Evolutionary conservation across 2,797 vertebrate genomes (phyloP).

Genomic region (Crocodylus rhombifer): DNA sequence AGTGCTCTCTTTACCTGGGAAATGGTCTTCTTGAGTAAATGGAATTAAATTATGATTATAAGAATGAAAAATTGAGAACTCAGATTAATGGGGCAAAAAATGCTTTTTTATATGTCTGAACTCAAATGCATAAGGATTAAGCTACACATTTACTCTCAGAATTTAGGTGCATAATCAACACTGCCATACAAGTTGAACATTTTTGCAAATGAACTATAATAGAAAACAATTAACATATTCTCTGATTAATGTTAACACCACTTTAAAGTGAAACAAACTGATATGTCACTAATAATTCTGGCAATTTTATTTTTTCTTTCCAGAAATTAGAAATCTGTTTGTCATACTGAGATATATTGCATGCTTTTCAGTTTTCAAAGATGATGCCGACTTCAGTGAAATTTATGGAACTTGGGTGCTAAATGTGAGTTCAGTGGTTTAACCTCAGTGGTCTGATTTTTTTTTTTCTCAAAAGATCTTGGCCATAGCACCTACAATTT

Average conservation of each 20-base stretch:
- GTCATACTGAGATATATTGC: neutral
- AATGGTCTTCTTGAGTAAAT: neutral
- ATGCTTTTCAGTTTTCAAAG: neutral
- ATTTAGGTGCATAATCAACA: slow-evolving; percentile 21
- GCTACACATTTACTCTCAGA: slow-evolving; percentile 5
- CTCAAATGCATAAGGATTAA: neutral
- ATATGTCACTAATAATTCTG: neutral
- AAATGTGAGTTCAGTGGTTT: neutral
- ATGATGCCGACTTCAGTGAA: neutral
- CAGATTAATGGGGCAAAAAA: neutral
- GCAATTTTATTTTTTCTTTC: slow-evolving; percentile 3
- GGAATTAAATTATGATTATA: neutral
- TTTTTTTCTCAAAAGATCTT: no score
- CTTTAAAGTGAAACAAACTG: neutral
- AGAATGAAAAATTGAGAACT: neutral
- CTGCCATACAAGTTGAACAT: slow-evolving; percentile 18
- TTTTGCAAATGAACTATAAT: slow-evolving; percentile 10
- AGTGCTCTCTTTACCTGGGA: neutral
- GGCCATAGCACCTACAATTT: no score
- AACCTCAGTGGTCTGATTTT: neutral
- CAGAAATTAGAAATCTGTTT: neutral
- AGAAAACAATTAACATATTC: neutral
- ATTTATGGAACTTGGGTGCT: neutral
- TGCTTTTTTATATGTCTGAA: neutral
- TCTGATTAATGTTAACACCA: slow-evolving; percentile 9